Evolutionary conservation across 1,140 invertebrate species (phyloP).

Genomic region (Cydia pomonella): DNA sequence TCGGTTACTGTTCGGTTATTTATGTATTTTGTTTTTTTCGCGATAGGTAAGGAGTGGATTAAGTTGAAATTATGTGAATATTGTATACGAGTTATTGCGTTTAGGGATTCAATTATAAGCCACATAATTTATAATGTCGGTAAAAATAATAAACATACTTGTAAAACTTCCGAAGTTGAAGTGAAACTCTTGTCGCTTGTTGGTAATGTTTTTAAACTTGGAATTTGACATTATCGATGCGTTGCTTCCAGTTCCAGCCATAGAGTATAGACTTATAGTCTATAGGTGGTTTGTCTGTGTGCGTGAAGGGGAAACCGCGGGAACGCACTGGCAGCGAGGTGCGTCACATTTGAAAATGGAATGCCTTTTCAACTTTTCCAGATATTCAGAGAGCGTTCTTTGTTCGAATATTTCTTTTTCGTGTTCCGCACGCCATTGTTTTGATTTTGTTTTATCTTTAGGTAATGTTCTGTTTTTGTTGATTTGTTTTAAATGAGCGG

Average conservation of each 20-base stretch:
- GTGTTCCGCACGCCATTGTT: constrained; percentile 17
- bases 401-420: constrained; percentile 32
- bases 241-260: constrained; percentile 20
- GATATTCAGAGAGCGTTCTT: constrained; percentile 50
- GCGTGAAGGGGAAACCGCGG: constrained; percentile 62
- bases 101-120: constrained; percentile 16
- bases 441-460: constrained; percentile 22
- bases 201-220: constrained; percentile 15
- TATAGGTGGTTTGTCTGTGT: constrained; percentile 41
- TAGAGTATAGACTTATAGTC: background rate
- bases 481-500: constrained; percentile 2
- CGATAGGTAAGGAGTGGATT: constrained; percentile 64
- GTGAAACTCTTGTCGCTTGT: background rate
- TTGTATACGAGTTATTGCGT: constrained; percentile 38
- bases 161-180: background rate
- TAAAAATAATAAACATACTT: constrained; percentile 6
- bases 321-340: constrained; percentile 41
- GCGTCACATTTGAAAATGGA: constrained; percentile 66
- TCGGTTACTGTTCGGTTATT: constrained; percentile 74
- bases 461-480: constrained; percentile 8
- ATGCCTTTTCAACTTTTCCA: constrained; percentile 66
- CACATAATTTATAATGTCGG: constrained; percentile 1
- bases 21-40: constrained; percentile 61
- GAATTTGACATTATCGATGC: constrained; percentile 18
- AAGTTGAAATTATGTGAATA: constrained; percentile 47